A percentile compares a stretch with the other conserved stretches of the same genome.
phyloP scores from a whole-genome alignment of 2,113 vertebrate genomes.

The Ptilonorhynchus violaceus region DNA sequence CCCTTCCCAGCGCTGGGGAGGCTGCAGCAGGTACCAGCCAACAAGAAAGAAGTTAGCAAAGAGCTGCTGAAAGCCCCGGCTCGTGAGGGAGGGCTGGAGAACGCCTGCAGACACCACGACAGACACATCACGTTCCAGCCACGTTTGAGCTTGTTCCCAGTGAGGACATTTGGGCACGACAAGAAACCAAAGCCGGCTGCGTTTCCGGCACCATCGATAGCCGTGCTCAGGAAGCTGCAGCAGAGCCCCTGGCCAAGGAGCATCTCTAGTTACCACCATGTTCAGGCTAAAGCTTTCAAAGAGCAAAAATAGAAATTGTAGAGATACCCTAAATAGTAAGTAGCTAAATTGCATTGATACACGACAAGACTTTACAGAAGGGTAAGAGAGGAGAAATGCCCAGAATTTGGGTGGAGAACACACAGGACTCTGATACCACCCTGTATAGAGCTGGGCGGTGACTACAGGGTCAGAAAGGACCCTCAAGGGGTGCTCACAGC shows the following conservation, averaged over 20 bases:
- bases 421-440: accelerated
- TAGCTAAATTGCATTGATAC: background rate
- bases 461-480: background rate
- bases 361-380: background rate
- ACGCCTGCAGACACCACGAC: accelerated
- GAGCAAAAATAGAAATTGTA: background rate
- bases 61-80: background rate
- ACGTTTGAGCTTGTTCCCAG: background rate
- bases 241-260: background rate
- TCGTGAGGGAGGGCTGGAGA: background rate
- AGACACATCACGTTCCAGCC: accelerated
- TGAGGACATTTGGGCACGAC: accelerated
- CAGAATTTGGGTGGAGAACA: background rate
- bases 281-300: background rate
- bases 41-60: too few species aligned
- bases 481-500: background rate
- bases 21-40: background rate
- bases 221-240: background rate
- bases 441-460: accelerated
- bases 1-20: background rate
- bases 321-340: background rate
- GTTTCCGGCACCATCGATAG: accelerated
- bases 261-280: background rate
- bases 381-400: background rate
- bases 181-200: accelerated